phyloP scores from a whole-genome alignment of 2,797 vertebrate genomes.

The Euthynnus affinis region DNA sequence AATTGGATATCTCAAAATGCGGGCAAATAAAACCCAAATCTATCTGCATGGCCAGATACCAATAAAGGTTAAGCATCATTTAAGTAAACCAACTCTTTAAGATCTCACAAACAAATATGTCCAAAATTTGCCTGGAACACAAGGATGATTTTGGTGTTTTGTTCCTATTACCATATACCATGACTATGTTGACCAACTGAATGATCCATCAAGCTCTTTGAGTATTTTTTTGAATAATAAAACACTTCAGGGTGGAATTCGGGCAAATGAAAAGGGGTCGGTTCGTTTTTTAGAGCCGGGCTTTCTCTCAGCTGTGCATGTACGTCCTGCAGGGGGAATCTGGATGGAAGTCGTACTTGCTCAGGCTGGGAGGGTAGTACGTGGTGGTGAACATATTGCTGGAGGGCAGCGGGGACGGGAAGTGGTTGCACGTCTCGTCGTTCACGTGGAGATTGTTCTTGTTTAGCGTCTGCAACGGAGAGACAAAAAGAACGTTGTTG shows the following conservation, averaged over 20 bases:
- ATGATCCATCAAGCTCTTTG: constrained; percentile 7
- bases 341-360: constrained; percentile 93
- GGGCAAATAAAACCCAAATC: background rate
- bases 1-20: background rate
- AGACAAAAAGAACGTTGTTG: background rate
- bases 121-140: background rate
- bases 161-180: background rate
- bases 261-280: background rate
- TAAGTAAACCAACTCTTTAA: background rate
- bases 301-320: constrained; percentile 92
- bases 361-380: constrained; percentile 93
- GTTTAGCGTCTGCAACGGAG: constrained; percentile 89
- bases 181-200: background rate
- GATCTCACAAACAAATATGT: background rate
- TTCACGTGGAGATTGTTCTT: constrained; percentile 95
- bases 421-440: constrained; percentile 96
- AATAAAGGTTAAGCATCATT: background rate
- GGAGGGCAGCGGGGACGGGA: constrained; percentile 91
- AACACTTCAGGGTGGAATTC: background rate
- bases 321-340: constrained; percentile 95
- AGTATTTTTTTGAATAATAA: background rate
- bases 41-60: background rate
- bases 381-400: constrained; percentile 96
- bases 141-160: constrained; percentile 16
- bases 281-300: background rate